Conservation (phyloP, 2,797 vertebrate genomes). For the Amblyopsis hoosieri region DNA sequence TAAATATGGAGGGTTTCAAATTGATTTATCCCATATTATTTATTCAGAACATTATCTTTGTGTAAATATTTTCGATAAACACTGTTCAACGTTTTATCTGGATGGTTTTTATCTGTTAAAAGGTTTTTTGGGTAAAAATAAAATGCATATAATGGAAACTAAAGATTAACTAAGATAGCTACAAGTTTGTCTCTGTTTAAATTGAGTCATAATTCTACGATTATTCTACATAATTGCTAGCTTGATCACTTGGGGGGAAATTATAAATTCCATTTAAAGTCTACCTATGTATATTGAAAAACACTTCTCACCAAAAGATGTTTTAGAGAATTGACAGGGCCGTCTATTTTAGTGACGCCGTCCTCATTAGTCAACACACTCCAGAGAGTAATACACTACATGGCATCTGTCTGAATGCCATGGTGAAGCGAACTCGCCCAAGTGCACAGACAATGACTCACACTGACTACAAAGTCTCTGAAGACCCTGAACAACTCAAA, state of each 20-base stretch:
- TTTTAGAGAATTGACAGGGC: slow-evolving; percentile 5
- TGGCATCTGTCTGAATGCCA: slow-evolving; percentile 19
- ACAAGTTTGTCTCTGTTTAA: neutral
- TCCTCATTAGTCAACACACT: neutral
- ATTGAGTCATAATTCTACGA: slow-evolving; percentile 10
- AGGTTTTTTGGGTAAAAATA: neutral
- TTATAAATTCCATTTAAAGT: neutral
- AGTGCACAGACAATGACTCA: slow-evolving; percentile 16
- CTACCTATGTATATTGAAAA: too few relatives aligned
- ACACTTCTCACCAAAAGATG: neutral
- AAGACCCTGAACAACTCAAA: slow-evolving; percentile 45
- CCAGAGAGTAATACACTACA: slow-evolving; percentile 17
- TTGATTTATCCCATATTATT: too few relatives aligned
- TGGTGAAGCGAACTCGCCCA: slow-evolving; percentile 2
- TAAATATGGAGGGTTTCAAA: too few relatives aligned
- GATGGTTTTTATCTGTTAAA: too few relatives aligned
- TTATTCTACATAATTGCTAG: slow-evolving; percentile 15
- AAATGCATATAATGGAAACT: slow-evolving; percentile 5
- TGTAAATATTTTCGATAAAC: slow-evolving; percentile 21
- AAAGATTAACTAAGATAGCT: slow-evolving; percentile 24
- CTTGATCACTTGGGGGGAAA: slow-evolving; percentile 14
- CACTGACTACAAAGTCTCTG: slow-evolving; percentile 47
- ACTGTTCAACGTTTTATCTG: slow-evolving; percentile 5
- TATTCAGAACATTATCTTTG: neutral
- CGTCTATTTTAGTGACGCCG: neutral